These are phyloP conservation scores for Morpho helenor DNA, from an alignment of 2,888 invertebrate genomes.

Conservation along the genomic window DNA sequence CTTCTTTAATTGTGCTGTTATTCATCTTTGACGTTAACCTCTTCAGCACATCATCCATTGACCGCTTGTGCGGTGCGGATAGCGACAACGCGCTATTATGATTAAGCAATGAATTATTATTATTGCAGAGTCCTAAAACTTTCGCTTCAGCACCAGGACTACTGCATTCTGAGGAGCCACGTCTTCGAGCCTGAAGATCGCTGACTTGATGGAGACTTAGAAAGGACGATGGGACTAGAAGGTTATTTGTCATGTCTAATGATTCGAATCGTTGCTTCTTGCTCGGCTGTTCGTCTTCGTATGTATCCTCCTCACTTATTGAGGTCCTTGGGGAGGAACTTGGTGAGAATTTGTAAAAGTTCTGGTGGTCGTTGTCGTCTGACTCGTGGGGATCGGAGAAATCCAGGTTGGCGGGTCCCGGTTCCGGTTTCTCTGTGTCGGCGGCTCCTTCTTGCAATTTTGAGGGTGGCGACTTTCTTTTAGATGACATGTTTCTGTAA, in stretches of 20 bases:
- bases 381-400: slow-evolving; percentile 64
- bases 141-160: slow-evolving; percentile 84
- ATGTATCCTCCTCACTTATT: slow-evolving; percentile 80
- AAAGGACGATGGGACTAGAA: slow-evolving; percentile 75
- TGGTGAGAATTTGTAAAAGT: slow-evolving; percentile 71
- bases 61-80: slow-evolving; percentile 82
- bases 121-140: slow-evolving; percentile 82
- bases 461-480: slow-evolving; percentile 97
- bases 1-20: slow-evolving; percentile 85
- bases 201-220: slow-evolving; percentile 79
- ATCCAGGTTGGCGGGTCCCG: slow-evolving; percentile 75
- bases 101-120: slow-evolving; percentile 82
- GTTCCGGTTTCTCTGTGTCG: slow-evolving; percentile 67
- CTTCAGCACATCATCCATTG: slow-evolving; percentile 95
- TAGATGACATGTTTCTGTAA: slow-evolving; percentile 96
- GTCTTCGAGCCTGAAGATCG: slow-evolving; percentile 68
- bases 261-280: slow-evolving; percentile 81
- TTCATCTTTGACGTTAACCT: slow-evolving; percentile 92
- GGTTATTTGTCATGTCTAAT: slow-evolving; percentile 81
- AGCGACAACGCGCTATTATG: slow-evolving; percentile 77
- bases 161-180: slow-evolving; percentile 85
- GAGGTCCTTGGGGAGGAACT: slow-evolving; percentile 69
- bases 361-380: slow-evolving; percentile 60
- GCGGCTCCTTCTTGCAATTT: slow-evolving; percentile 90
- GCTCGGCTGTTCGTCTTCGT: slow-evolving; percentile 80